Evolutionary conservation across 2,797 vertebrate species (phyloP).

Genomic region (Diplodus sargus): DNA sequence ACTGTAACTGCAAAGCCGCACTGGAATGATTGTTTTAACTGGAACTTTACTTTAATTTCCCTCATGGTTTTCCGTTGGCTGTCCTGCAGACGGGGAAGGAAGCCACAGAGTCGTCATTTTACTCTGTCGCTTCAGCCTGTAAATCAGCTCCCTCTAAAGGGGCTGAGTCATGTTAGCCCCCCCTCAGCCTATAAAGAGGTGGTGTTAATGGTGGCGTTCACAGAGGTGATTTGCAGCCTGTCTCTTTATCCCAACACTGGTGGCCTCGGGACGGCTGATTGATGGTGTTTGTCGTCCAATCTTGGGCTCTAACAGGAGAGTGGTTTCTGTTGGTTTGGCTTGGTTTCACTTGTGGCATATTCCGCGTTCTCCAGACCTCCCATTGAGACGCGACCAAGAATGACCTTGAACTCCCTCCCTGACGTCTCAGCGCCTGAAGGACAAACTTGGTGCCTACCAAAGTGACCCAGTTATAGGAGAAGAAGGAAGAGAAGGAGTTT

Average conservation of each 20-base stretch:
- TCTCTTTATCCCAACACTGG: conserved; percentile 55
- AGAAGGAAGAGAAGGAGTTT: conserved; percentile 31
- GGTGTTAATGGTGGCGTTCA: conserved; percentile 67
- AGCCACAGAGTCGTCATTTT: conserved; percentile 36
- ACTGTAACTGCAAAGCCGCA: conserved; percentile 40
- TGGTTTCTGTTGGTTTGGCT: conserved; percentile 40
- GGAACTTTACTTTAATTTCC: conserved; percentile 35
- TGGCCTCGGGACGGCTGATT: conserved; percentile 65
- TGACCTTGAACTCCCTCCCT: conserved; percentile 66
- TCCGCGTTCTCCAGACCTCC: conserved; percentile 37
- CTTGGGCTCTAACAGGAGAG: conserved; percentile 35
- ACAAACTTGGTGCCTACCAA: conserved; percentile 58
- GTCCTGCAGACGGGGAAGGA: conserved; percentile 21
- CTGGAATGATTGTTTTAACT: conserved; percentile 33
- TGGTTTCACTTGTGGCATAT: conserved; percentile 35
- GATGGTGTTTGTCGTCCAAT: conserved; percentile 58
- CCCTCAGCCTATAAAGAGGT: conserved; percentile 46
- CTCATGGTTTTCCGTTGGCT: conserved; percentile 12
- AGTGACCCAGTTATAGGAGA: conserved; percentile 72
- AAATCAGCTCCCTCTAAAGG: conserved; percentile 57
- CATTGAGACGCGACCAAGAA: conserved; percentile 29
- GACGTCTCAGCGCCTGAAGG: conserved; percentile 57
- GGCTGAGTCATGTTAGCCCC: conserved; percentile 68
- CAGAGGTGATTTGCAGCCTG: conserved; percentile 65
- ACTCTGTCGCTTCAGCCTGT: conserved; percentile 44